Evolutionary conservation across 2,797 vertebrate genomes (phyloP).

Genomic region (Neopelma chrysocephalum): DNA sequence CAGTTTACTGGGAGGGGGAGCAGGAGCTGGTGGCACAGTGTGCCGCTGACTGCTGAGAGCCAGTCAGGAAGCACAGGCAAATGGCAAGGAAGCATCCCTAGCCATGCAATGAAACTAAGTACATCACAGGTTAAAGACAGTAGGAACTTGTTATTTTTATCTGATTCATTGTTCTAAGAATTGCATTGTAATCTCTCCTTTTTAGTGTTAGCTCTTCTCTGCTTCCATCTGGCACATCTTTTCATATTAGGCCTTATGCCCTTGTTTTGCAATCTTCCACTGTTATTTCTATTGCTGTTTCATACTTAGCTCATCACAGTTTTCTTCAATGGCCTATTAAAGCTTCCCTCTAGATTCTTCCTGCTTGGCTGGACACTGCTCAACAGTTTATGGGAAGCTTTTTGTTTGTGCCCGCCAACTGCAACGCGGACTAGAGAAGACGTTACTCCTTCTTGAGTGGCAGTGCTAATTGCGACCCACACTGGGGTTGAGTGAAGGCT

Average conservation of each 20-base stretch:
- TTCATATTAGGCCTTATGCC: neutral
- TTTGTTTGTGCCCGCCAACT: slow-evolving; percentile 26
- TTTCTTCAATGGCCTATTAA: slow-evolving; percentile 53
- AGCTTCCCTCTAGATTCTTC: slow-evolving; percentile 20
- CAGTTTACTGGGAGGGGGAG: rapidly evolving
- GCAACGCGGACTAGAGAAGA: neutral
- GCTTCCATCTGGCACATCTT: slow-evolving; percentile 7
- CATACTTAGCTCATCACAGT: slow-evolving; percentile 43
- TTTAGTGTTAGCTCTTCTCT: neutral
- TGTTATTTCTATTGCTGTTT: neutral
- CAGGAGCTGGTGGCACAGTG: neutral
- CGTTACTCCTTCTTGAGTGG: neutral
- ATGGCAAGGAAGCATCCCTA: neutral
- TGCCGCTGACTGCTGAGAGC: neutral
- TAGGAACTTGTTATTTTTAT: neutral
- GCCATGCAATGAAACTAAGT: neutral
- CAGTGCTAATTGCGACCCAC: neutral
- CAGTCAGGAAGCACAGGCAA: neutral
- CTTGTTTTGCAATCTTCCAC: neutral
- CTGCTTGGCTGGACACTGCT: slow-evolving; percentile 3
- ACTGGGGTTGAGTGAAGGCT: neutral
- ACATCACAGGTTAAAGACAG: neutral
- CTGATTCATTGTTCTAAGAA: neutral
- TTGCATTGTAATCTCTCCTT: neutral
- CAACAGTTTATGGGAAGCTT: slow-evolving; percentile 6